These are phyloP conservation scores for Clarias platycephalus DNA, from an alignment of 2,797 vertebrate species.

Conservation along the genomic window DNA sequence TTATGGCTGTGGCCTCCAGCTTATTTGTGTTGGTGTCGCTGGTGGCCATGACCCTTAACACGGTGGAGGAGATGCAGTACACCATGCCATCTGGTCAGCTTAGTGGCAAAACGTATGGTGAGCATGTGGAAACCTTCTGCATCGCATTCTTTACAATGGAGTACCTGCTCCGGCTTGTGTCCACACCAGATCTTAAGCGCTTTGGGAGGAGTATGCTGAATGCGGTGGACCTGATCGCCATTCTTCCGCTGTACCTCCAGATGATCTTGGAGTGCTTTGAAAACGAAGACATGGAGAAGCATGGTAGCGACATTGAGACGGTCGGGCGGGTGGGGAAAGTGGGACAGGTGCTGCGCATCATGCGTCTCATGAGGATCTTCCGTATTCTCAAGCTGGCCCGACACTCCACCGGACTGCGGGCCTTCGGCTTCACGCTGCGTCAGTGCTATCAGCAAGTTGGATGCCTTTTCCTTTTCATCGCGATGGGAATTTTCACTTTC, in stretches of 20 bases:
- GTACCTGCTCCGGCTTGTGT: slow-evolving; percentile 72
- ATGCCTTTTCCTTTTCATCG: slow-evolving; percentile 80
- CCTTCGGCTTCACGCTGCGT: slow-evolving; percentile 79
- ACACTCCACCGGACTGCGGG: slow-evolving; percentile 77
- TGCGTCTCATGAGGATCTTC: slow-evolving; percentile 80
- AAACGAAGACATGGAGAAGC: slow-evolving; percentile 51
- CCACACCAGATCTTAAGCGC: slow-evolving; percentile 65
- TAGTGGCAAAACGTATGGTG: slow-evolving; percentile 69
- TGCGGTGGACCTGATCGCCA: slow-evolving; percentile 76
- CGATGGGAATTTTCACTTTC: slow-evolving; percentile 80
- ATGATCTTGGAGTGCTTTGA: slow-evolving; percentile 71
- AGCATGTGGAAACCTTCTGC: slow-evolving; percentile 73
- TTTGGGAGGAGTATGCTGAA: slow-evolving; percentile 73
- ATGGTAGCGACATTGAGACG: slow-evolving; percentile 67
- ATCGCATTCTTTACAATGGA: slow-evolving; percentile 78
- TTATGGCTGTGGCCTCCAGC: slow-evolving; percentile 75
- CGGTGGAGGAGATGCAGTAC: slow-evolving; percentile 71
- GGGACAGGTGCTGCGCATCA: slow-evolving; percentile 76
- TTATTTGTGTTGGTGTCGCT: slow-evolving; percentile 78
- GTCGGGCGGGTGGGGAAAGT: slow-evolving; percentile 69
- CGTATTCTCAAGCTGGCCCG: slow-evolving; percentile 79
- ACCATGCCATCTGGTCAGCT: slow-evolving; percentile 50
- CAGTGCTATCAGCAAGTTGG: slow-evolving; percentile 82
- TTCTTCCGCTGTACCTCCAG: slow-evolving; percentile 78
- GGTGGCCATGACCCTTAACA: slow-evolving; percentile 78